Evolutionary conservation across 1,140 invertebrate genomes (phyloP), one percentile per base, ranked within the genome.

Genomic region (Saccostrea glomerata): DNA sequence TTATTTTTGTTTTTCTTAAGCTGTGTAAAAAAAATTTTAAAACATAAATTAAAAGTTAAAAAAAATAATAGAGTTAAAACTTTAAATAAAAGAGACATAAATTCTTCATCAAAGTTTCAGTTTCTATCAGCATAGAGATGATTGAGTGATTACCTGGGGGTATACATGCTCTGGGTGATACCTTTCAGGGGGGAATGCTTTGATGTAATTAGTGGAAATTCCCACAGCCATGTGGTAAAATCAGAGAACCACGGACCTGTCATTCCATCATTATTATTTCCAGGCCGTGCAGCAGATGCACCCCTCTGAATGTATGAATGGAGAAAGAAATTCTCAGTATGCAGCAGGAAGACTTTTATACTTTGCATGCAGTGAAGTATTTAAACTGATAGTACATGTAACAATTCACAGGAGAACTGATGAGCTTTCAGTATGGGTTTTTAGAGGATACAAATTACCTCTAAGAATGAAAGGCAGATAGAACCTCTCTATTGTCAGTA

Each of bases 141-240:
- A 66, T 66, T 11, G 60, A n/a, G 23, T 66, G 17, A 20, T 66
- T 20, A 66, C 60, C 60, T n/a, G 7, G 4, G 60, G 60, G 60
- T n/a, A 23, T 23, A 23, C 60, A 20, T 9, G 60, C 20, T 66
- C 20, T 7, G 30, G 30, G 2, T 66, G 60, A 20, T 66, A 23
- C 60, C 20, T 20, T 66, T 66, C 60, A n/a, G n/a, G 20, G 23
- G 60, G 30, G 60, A 66, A 66, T 66, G 60, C 60, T 66, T 66
- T 66, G 60, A 66, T 66, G 60, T 66, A 66, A 66, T 66, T 66
- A 66, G 20, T 20, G 60, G 60, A 23, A 66, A 66, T 66, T 66
- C 60, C 11, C 60, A 66, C 20, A 20, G 20, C 60, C 60, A 66
- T 23, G 60, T 66, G 60, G 47, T 23, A 20, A 20, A 66, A 20